phyloP scores from a whole-genome alignment of 2,888 invertebrate genomes.

The Drosophila demipolita region DNA sequence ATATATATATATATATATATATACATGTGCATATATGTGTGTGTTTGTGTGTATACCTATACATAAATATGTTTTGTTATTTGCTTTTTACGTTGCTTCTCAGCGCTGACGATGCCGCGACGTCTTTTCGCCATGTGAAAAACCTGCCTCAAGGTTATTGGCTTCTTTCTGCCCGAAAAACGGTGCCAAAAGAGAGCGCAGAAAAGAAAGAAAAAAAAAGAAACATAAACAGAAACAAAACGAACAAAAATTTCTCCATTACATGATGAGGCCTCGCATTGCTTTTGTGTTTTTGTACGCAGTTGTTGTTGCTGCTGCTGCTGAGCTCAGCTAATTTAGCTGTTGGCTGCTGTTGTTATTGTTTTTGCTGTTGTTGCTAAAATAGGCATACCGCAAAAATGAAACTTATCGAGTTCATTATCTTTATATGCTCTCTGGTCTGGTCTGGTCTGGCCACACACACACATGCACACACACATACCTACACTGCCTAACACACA shows the following conservation, averaged over 20 bases:
- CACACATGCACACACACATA: not conserved
- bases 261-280: constrained; percentile 58
- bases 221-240: constrained; percentile 22
- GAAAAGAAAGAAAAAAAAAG: constrained; percentile 7
- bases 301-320: constrained; percentile 30
- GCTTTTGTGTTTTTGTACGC: constrained; percentile 20
- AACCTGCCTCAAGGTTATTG: constrained; percentile 81
- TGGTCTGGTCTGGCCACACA: constrained; percentile 7
- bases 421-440: constrained; percentile 44
- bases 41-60: constrained; percentile 7
- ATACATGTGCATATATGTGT: constrained; percentile 8
- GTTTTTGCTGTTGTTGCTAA: constrained; percentile 25
- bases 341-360: constrained; percentile 20
- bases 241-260: constrained; percentile 73
- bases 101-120: constrained; percentile 16
- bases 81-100: constrained; percentile 25
- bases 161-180: constrained; percentile 63
- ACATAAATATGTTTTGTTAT: constrained; percentile 22
- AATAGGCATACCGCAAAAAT: constrained; percentile 47
- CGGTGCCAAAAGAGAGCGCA: constrained; percentile 50
- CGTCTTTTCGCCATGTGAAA: constrained; percentile 61
- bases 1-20: constrained; percentile 21
- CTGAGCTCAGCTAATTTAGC: constrained; percentile 61
- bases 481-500: not conserved
- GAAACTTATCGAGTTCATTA: constrained; percentile 69